Evolutionary conservation across 2,113 vertebrate species (phyloP).

Genomic region (Paracanthobrama guichenoti): DNA sequence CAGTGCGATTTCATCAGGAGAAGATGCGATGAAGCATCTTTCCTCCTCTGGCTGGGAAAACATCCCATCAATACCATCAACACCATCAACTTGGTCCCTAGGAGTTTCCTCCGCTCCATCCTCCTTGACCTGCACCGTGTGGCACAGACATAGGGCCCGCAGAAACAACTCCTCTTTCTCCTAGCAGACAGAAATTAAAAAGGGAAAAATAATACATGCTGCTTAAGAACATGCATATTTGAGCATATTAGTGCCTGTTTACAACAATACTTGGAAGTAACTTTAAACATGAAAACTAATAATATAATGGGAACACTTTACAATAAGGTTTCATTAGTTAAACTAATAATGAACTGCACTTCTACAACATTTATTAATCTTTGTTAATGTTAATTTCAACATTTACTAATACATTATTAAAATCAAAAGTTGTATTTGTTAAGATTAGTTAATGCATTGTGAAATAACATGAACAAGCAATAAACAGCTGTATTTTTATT

Average conservation of each 20-base stretch:
- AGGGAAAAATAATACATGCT: neutral
- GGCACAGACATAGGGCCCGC: constrained; percentile 92
- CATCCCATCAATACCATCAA: constrained; percentile 58
- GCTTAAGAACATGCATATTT: neutral
- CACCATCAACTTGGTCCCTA: constrained; percentile 56
- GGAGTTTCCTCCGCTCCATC: constrained; percentile 62
- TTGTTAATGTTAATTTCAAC: too few relatives aligned
- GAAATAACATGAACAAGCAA: too few relatives aligned
- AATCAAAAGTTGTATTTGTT: too few relatives aligned
- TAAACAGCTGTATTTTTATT: too few relatives aligned
- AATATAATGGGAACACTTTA: too few relatives aligned
- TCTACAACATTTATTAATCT: too few relatives aligned
- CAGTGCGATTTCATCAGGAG: constrained; percentile 93
- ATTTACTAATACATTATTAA: too few relatives aligned
- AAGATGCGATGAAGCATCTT: constrained; percentile 86
- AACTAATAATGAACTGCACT: too few relatives aligned
- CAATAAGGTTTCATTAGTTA: too few relatives aligned
- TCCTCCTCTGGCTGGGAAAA: constrained; percentile 47
- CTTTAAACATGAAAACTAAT: too few relatives aligned
- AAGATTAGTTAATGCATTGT: too few relatives aligned
- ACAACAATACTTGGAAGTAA: too few relatives aligned
- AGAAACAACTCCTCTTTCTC: constrained; percentile 92
- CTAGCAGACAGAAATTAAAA: constrained; percentile 63
- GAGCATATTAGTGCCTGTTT: neutral
- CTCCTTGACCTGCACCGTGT: constrained; percentile 90